Percentiles rank a stretch among this genome's conserved stretches.
phyloP scores from a whole-genome alignment of 2,113 vertebrate species.

The Pedetes capensis region DNA sequence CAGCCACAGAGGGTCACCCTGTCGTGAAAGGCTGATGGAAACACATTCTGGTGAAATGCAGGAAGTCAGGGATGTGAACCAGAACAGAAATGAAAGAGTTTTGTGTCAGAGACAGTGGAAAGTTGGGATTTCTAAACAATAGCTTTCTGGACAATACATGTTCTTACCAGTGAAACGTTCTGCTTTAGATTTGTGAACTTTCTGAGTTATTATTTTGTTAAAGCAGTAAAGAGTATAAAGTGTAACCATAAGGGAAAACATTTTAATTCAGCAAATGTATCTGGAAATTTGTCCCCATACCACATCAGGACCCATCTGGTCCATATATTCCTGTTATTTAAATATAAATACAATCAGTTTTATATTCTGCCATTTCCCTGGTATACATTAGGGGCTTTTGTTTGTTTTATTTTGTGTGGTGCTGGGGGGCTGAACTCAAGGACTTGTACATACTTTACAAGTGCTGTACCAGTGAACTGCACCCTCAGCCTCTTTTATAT shows the following conservation, averaged over 20 bases:
- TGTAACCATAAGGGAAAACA: background rate
- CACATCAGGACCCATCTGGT: background rate
- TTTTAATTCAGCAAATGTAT: background rate
- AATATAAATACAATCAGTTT: background rate
- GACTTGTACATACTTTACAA: too few relatives aligned
- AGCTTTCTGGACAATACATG: background rate
- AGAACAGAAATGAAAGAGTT: background rate
- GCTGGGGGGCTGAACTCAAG: too few relatives aligned
- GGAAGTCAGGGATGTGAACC: constrained; percentile 45
- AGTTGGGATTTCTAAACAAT: background rate
- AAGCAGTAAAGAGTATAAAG: background rate
- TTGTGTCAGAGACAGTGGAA: constrained; percentile 32
- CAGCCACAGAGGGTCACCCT: background rate
- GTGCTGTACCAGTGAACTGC: too few relatives aligned
- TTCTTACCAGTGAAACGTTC: background rate
- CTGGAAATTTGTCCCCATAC: background rate
- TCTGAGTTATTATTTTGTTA: constrained; percentile 6
- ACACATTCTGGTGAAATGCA: constrained; percentile 70
- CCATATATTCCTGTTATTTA: background rate
- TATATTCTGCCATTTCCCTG: background rate
- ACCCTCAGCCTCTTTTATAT: too few relatives aligned
- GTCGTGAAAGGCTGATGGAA: constrained; percentile 71
- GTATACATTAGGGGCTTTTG: too few relatives aligned
- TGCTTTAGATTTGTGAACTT: constrained; percentile 22
- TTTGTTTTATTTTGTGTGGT: too few relatives aligned